Percentiles rank a stretch among this genome's conserved stretches.
These are phyloP conservation scores for Heliconius melpomene DNA, from an alignment of 1,140 invertebrate genomes.

Conservation along the genomic window DNA sequence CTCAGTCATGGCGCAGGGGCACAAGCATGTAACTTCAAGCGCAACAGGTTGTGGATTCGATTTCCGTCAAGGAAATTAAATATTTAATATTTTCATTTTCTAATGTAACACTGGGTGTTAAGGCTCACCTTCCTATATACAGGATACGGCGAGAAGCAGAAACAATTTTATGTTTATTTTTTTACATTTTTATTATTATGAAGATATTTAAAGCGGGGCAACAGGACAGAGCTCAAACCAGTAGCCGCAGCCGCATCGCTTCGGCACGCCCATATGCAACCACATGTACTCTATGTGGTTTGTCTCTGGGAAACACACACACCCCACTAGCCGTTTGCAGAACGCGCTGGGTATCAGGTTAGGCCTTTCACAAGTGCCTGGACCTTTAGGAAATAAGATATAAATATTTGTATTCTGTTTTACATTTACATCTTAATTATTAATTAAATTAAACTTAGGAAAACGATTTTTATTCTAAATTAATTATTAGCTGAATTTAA, in stretches of 20 bases:
- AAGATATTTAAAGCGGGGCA: conserved; percentile 48
- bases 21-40: too few relatives aligned
- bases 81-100: too few relatives aligned
- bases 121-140: too few relatives aligned
- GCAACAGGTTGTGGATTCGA: too few relatives aligned
- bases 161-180: not conserved
- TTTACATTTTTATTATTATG: not conserved
- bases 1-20: too few relatives aligned
- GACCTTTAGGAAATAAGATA: conserved; percentile 46
- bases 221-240: conserved; percentile 72
- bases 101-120: too few relatives aligned
- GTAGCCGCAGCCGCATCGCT: conserved; percentile 70
- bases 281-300: conserved; percentile 70
- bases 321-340: conserved; percentile 55
- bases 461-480: not conserved
- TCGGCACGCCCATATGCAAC: conserved; percentile 63
- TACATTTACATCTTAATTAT: not conserved
- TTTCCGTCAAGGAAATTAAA: too few relatives aligned
- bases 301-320: conserved; percentile 55
- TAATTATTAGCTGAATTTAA: not conserved
- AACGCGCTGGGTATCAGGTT: conserved; percentile 67
- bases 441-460: not conserved
- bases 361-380: conserved; percentile 64
- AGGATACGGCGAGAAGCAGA: too few relatives aligned
- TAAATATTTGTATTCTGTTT: not conserved